phyloP scores from a whole-genome alignment of 2,797 vertebrate species.

The Kryptopterus vitreolus region DNA sequence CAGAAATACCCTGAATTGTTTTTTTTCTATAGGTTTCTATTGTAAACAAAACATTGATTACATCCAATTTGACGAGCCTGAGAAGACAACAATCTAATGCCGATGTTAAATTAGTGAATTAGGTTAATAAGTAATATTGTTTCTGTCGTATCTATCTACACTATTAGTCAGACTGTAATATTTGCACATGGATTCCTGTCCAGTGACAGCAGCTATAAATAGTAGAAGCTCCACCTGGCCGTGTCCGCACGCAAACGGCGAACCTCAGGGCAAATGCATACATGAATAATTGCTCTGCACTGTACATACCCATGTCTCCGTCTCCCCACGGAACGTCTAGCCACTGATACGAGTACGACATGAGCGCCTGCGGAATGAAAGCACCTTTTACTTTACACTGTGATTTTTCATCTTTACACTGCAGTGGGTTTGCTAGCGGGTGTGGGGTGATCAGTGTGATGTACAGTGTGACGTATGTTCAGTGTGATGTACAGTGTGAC shows the following conservation, averaged over 20 bases:
- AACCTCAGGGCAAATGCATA: not conserved
- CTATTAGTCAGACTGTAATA: constrained; percentile 1
- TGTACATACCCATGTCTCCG: constrained; percentile 87
- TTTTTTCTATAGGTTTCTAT: too few species aligned
- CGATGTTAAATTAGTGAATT: too few species aligned
- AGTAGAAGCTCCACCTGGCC: constrained; percentile 1
- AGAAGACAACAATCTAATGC: too few species aligned
- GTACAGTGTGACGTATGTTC: too few species aligned
- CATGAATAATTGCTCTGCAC: not conserved
- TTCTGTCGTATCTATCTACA: too few species aligned
- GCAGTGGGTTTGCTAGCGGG: not conserved
- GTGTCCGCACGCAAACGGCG: constrained; percentile 13
- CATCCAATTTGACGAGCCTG: too few species aligned
- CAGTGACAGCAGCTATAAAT: constrained; percentile 27
- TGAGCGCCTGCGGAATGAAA: constrained; percentile 61
- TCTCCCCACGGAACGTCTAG: constrained; percentile 91
- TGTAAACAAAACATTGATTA: too few species aligned
- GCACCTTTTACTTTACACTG: too few species aligned
- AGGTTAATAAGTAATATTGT: too few species aligned
- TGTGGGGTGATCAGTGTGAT: not conserved
- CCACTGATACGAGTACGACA: constrained; percentile 83
- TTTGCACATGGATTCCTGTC: not conserved
- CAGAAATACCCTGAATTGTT: too few species aligned
- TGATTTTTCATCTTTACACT: constrained; percentile 41
- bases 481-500: too few species aligned